Conservation (phyloP, 2,888 invertebrate species). For the Sthenelais limicola region DNA sequence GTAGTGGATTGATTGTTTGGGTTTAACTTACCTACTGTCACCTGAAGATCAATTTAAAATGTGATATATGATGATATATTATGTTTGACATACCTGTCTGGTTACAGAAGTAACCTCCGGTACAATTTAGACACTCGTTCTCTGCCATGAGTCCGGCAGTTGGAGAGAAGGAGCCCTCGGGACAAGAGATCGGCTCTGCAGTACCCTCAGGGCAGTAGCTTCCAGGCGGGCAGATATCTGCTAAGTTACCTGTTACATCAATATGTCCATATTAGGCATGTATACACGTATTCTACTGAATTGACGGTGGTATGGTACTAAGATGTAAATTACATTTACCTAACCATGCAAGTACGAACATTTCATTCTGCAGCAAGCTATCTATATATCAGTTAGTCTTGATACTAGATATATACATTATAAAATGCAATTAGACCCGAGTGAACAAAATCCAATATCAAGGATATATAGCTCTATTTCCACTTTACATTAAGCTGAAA, state of each 20-base stretch:
- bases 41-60: neutral
- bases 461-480: too few species aligned
- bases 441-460: too few species aligned
- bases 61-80: neutral
- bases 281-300: too few species aligned
- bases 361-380: too few species aligned
- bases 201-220: slow-evolving; percentile 66
- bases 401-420: too few species aligned
- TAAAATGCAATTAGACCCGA: too few species aligned
- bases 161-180: slow-evolving; percentile 65
- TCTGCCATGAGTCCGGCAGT: slow-evolving; percentile 54
- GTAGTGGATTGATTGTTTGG: too few species aligned
- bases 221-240: slow-evolving; percentile 66
- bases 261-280: too few species aligned
- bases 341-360: too few species aligned
- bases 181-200: slow-evolving; percentile 64
- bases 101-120: slow-evolving; percentile 68
- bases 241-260: slow-evolving; percentile 55
- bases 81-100: slow-evolving; percentile 57
- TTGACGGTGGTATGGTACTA: neutral
- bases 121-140: slow-evolving; percentile 67
- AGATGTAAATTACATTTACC: neutral
- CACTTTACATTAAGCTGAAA: too few species aligned
- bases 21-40: too few species aligned
- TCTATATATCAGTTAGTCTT: too few species aligned